Percentiles rank a stretch among this genome's conserved stretches.
These are phyloP conservation scores for Creontiades dilutus DNA, from an alignment of 2,888 invertebrate genomes.

Conservation along the genomic window DNA sequence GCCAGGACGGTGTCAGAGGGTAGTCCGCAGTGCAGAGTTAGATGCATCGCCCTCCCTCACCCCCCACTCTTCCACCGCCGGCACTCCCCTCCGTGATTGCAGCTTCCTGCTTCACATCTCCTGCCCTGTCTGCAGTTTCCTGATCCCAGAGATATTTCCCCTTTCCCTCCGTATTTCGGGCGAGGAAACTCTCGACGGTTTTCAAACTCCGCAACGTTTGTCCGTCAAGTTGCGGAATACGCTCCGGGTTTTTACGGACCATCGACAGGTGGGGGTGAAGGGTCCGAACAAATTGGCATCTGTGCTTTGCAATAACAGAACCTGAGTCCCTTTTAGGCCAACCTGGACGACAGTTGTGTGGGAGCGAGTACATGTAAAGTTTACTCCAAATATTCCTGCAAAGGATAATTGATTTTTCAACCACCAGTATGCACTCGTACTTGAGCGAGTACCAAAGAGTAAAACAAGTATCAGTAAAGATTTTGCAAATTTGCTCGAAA, in stretches of 20 bases:
- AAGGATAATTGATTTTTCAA: too few relatives aligned
- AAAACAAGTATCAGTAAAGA: too few relatives aligned
- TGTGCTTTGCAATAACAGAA: neutral
- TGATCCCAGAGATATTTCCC: conserved; percentile 55
- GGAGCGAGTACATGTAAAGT: too few relatives aligned
- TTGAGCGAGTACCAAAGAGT: too few relatives aligned
- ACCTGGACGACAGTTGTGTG: too few relatives aligned
- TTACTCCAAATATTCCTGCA: too few relatives aligned
- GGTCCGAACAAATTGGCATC: neutral
- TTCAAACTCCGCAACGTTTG: neutral
- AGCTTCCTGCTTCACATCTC: conserved; percentile 52
- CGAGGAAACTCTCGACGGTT: neutral
- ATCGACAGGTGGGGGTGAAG: neutral
- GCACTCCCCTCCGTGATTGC: conserved; percentile 37
- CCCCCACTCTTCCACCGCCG: neutral
- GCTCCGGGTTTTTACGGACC: neutral
- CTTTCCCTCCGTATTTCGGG: neutral
- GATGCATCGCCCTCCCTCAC: neutral
- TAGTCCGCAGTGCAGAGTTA: conserved; percentile 59
- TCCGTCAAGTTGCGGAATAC: neutral
- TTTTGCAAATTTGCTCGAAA: too few relatives aligned
- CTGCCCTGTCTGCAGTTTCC: conserved; percentile 56
- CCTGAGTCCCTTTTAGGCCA: too few relatives aligned
- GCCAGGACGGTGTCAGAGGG: neutral
- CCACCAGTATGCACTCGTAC: too few relatives aligned